Base-by-base conservation (phyloP, 2,888 invertebrate species). In the Ypsolopha scabrella region DNA sequence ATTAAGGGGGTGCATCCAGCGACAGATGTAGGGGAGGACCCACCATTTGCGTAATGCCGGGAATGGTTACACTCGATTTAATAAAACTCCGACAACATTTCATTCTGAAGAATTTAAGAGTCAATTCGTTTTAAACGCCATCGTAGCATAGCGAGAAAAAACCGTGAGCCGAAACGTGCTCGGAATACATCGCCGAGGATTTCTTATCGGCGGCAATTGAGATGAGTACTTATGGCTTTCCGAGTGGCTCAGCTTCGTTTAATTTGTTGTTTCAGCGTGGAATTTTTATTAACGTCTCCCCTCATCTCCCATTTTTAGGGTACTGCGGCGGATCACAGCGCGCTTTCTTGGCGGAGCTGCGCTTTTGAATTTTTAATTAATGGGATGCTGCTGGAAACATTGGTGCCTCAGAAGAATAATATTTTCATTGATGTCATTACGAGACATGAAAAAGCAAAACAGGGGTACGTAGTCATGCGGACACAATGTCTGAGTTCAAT, bases 61-160 rank as follows among this genome's bases (percentile, higher is more conserved):
- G 80, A 85, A 83, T 83, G 83, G 85, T 85, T 83, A 83, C 85
- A 85, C 83, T 85, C 86, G 83, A 85, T 86, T 86, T 86, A 86
- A 86, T 85, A 86, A 85, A 86, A 86, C 78, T 85, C 81, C 72
- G 72, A 80, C 83, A 81, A 75, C 82, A 80, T 83, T 85, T 81
- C 81, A 80, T 85, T 83, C 72, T 79, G 77, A 80, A 78, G 82
- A 85, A 83, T 85, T 85, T 83, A 82, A 82, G 80, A 85, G 83
- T 82, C 83, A 81, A 83, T 86, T 82, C 80, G 75, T 81, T 85
- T 82, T 80, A 80, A 82, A 80, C 81, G 81, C 76, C 75, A 80
- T 75, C 70, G 79, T 68, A 70, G 76, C 77, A 80, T 76, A 72
- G 79, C 76, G 71, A 77, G 75, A 83, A 83, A 82, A 83, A 85